Base-by-base conservation (phyloP, 2,888 invertebrate genomes). In the Latheticus oryzae region DNA sequence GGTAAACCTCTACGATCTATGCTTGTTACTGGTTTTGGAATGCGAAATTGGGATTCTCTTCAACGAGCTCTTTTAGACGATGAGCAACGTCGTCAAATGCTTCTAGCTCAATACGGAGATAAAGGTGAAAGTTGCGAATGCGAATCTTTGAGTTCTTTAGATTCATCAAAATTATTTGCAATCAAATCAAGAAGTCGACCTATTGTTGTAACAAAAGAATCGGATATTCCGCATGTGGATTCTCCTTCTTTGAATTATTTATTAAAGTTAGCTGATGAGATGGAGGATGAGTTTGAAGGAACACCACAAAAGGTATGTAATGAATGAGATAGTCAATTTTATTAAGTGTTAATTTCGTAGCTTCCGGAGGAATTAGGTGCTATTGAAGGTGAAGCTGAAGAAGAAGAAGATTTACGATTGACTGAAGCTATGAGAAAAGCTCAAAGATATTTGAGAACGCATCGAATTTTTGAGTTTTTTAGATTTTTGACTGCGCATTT, bases 401-500 rank as follows among this genome's bases (percentile, higher is more conserved):
- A 56, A 1, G 48, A 7, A 23, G 12, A 9, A 5, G 21, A 23
- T 2, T 7, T 5, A 5, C 13, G 17, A 9, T 38, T 21, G 9
- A 51, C 21, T 17, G 62, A 33, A 26, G 69, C 73, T 1, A 76
- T 78, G 67, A 67, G 69, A 12, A 66, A 71, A 33, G 80, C 79
- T 0, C 74, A 76, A 23, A 66, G 63, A 13, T 82, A 80, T 67
- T 66, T 82, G 32, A 66, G 74, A 13, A 62, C 71, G 1, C 79
- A 78, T 47, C 76, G 75, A 32, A 78, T 81, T 37, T 78, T 75
- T 60, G 77, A 81, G 57, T 76, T 82, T 24, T 80, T 79, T 63
- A 77, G 79, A 62, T 82, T 79, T 66, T 70, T 82, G 40, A 74
- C 78, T 40, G 75, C 79, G 1, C 80, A 81, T 61, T 62, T 82